Evolutionary conservation across 2,113 vertebrate genomes (phyloP).

Genomic region (Prochilodus magdalenae): DNA sequence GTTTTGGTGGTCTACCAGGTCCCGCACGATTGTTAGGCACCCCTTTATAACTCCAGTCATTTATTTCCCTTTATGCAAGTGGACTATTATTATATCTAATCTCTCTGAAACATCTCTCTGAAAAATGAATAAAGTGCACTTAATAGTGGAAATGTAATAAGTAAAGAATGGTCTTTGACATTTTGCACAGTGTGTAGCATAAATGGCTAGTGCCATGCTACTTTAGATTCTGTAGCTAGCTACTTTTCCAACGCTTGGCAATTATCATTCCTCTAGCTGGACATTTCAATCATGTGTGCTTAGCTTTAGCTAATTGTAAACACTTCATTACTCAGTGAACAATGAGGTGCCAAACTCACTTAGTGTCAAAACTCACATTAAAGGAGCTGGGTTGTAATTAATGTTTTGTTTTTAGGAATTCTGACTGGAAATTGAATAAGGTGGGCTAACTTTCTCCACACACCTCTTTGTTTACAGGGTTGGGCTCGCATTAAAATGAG

Average conservation of each 20-base stretch:
- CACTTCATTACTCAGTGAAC: conserved; percentile 35
- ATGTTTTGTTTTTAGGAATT: neutral
- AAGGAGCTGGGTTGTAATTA: conserved; percentile 27
- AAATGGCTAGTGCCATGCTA: neutral
- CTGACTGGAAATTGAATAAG: conserved; percentile 44
- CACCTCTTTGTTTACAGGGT: neutral
- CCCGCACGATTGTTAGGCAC: too few species aligned
- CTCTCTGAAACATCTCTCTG: too few species aligned
- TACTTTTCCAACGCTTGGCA: neutral
- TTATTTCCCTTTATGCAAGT: too few species aligned
- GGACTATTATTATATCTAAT: too few species aligned
- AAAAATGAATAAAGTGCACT: too few species aligned
- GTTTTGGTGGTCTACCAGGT: too few species aligned
- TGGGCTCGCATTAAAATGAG: conserved; percentile 14
- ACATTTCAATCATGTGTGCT: conserved; percentile 21
- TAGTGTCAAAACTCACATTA: conserved; percentile 29
- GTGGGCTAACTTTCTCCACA: neutral
- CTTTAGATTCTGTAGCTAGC: neutral
- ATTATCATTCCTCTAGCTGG: neutral
- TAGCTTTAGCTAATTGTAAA: conserved; percentile 39
- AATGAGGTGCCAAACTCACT: conserved; percentile 43
- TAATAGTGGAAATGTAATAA: too few species aligned
- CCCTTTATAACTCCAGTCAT: too few species aligned
- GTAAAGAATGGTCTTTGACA: too few species aligned
- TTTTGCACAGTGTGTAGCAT: neutral